phyloP scores from a whole-genome alignment of 1,140 invertebrate genomes.

The Goniozus legneri region DNA sequence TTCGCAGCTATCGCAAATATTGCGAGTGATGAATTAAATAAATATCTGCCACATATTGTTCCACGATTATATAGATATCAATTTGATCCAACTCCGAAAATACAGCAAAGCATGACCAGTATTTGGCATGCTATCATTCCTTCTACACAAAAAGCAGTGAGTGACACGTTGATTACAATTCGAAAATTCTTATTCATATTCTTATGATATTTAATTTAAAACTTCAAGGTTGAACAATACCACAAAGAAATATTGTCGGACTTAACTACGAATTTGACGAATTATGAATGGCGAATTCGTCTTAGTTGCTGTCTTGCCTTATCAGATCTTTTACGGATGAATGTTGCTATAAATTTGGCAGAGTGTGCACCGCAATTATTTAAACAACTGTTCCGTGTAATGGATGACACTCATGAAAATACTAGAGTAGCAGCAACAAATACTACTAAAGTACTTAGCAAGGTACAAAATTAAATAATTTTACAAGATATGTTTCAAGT shows the following conservation, averaged over 20 bases:
- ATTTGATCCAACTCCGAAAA: slow-evolving; percentile 87
- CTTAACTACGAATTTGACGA: slow-evolving; percentile 75
- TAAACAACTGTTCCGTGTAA: slow-evolving; percentile 80
- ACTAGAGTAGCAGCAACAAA: slow-evolving; percentile 76
- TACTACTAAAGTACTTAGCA: slow-evolving; percentile 74
- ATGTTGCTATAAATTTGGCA: slow-evolving; percentile 40
- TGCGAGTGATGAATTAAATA: slow-evolving; percentile 77
- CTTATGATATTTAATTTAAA: slow-evolving; percentile 28
- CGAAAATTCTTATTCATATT: too few relatives aligned
- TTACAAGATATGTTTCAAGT: background rate
- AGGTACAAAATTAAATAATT: slow-evolving; percentile 54
- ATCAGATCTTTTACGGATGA: slow-evolving; percentile 71
- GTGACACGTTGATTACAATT: slow-evolving; percentile 32
- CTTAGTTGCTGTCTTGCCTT: slow-evolving; percentile 88
- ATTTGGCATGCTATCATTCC: slow-evolving; percentile 89
- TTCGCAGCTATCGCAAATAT: slow-evolving; percentile 79
- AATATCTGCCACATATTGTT: slow-evolving; percentile 79
- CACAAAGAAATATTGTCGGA: slow-evolving; percentile 84
- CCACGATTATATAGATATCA: slow-evolving; percentile 85
- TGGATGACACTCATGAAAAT: slow-evolving; percentile 91
- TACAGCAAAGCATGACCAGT: slow-evolving; percentile 85
- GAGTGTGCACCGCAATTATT: slow-evolving; percentile 63
- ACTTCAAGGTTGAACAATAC: slow-evolving; percentile 74
- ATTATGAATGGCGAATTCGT: slow-evolving; percentile 81
- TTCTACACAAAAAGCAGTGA: slow-evolving; percentile 80